Base-by-base conservation (phyloP, 2,113 vertebrate genomes). In the Chaenogobius annularis region DNA sequence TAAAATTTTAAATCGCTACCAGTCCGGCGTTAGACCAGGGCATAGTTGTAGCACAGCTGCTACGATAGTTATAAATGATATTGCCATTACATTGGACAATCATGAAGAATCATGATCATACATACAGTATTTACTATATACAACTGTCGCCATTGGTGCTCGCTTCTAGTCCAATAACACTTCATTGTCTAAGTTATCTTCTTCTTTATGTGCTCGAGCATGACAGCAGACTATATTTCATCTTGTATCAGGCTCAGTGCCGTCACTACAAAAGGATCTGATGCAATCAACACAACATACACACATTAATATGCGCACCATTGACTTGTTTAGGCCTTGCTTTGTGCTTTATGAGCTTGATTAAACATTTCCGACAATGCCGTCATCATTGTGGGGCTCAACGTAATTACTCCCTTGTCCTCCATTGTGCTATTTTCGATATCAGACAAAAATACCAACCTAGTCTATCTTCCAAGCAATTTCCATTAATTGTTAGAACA, bases 281-380 rank as follows among this genome's bases (percentile, higher is more conserved):
- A 89, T 79, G 76, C 78, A 74, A 83, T 81, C 79, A 81, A 83
- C 81, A 78, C 19, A 68, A 76, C n/a, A 62, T 46, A 7, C 0
- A 44, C 75, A 37, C 79, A 87, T 90, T 88, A 89, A 81, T 89
- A 85, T 86, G 83, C 88, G 78, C 77, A 66, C 64, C 74, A 44
- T 66, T 74, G 80, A 76, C 84, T 85, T 83, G 87, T 87, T 87
- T 83, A 80, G 79, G 66, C 75, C 80, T 81, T 74, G 76, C 77
- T 74, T 77, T 66, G 83, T 66, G 84, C 73, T 82, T 85, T 83
- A 89, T 69, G 82, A 79, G 82, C 88, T 88, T 90, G 87, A 92
- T 92, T 89, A 88, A 89, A 88, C 83, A 87, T 75, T 83, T 77
- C 77, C 79, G 72, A 81, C 77, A 47, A 80, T 43, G 64, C 78